phyloP scores from a whole-genome alignment of 2,797 vertebrate species.

The Loris lydekkerianus region DNA sequence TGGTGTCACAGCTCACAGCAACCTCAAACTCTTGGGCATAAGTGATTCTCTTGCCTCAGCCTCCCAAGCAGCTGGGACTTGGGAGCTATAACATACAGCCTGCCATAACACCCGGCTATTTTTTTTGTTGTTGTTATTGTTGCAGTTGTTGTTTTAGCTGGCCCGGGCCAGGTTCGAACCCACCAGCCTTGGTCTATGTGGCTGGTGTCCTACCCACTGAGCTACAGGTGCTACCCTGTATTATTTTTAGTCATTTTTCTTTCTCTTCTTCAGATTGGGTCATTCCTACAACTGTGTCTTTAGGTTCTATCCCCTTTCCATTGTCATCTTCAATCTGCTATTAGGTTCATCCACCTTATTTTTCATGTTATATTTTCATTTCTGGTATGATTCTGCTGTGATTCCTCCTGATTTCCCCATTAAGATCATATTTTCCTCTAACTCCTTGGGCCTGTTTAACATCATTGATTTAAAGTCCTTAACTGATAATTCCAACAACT shows the following conservation, averaged over 20 bases:
- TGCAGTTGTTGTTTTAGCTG: no score
- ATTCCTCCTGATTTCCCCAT: background rate
- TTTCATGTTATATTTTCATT: constrained; percentile 13
- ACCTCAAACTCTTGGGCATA: no score
- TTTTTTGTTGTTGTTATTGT: no score
- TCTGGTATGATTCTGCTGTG: background rate
- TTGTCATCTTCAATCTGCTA: background rate
- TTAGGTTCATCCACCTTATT: background rate
- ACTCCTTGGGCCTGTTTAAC: background rate
- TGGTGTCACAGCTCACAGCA: no score
- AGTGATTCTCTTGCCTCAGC: no score
- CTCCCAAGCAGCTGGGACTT: no score
- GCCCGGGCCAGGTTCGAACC: no score
- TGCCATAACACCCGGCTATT: no score
- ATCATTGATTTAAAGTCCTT: background rate
- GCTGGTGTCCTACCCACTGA: no score
- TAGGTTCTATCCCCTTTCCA: background rate
- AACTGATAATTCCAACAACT: background rate
- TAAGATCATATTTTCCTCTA: constrained; percentile 7
- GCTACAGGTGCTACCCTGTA: no score
- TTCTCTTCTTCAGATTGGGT: background rate
- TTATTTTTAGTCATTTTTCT: background rate
- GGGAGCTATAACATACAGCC: no score
- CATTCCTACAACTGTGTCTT: background rate
- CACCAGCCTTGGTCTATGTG: no score